Evolutionary conservation across 2,113 vertebrate species (phyloP).

Genomic region (Vombatus ursinus): DNA sequence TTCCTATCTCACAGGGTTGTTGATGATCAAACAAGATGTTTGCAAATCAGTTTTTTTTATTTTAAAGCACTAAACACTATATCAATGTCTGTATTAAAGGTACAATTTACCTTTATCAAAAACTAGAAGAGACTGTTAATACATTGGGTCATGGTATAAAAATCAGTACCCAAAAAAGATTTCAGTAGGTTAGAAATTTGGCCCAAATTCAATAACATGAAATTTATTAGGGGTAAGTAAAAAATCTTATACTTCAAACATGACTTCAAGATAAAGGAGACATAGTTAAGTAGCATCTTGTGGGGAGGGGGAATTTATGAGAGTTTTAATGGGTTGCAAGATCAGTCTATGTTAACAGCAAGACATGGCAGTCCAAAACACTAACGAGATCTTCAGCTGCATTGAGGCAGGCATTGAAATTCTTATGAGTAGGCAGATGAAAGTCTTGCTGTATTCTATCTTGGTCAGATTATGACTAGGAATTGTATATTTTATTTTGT

Average conservation of each 20-base stretch:
- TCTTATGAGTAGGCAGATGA: neutral
- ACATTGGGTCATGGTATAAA: neutral
- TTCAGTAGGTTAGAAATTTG: neutral
- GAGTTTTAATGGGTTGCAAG: neutral
- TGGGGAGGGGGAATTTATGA: neutral
- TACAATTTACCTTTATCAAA: neutral
- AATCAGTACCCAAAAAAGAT: neutral
- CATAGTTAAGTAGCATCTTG: no score
- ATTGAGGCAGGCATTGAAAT: neutral
- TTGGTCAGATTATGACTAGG: neutral
- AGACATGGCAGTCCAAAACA: neutral
- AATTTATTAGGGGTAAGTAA: neutral
- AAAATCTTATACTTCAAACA: neutral
- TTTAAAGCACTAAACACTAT: neutral
- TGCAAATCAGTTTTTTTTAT: neutral
- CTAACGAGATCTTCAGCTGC: neutral
- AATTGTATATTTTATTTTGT: neutral
- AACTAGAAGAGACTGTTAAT: neutral
- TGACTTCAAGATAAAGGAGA: neutral
- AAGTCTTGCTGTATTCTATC: neutral
- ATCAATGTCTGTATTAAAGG: neutral
- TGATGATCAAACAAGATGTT: neutral
- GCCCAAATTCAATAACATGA: neutral
- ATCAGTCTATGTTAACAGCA: neutral
- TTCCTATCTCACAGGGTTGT: neutral